Evolutionary conservation across 2,797 vertebrate genomes (phyloP), one percentile per base, ranked within the genome.

Genomic region (Gallinago nigripennis): DNA sequence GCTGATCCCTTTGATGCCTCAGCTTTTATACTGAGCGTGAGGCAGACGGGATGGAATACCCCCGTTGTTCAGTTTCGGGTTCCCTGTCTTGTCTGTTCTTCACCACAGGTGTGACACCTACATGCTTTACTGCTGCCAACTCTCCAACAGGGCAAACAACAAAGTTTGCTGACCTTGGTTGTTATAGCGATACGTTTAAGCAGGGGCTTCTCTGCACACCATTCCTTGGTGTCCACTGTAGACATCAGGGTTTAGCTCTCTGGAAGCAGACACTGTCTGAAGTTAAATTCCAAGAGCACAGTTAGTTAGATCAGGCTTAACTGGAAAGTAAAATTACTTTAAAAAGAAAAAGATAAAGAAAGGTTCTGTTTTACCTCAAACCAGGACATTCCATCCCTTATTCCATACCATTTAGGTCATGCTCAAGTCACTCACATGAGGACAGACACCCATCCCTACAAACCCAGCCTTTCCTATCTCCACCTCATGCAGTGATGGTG

Each of bases 401-500:
- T 37, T 60, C 24, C 24, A 27, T 60, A 60, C 57, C 24, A 60
- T 27, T 37, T 37, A 27, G 3, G 5, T 60, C 58, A 27, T 18
- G 35, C 58, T 27, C 11, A 37, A 24, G 24, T 60, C 58, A 18
- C 35, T 27, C 35, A 61, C 25, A 61, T 8, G 16, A 39, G 35
- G 35, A 37, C 16, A 68, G 61, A 37, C 30, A 20, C 43, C 37
- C 28, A 10, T 33, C 6, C 16, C 21, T 16, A 5, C 30, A 51
- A 28, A 30, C 8, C 17, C 1, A 3, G 12, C 9, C n/a, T 63
- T 57, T 57, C 3, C 41, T 9, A 12, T 6, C 61, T 16, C 51
- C 3, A 11, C 8, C 13, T 45, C 45, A 11, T 9, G 24, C 0
- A 2, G 39, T 23, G 77, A 45, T 0, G 0, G 28, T 6, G 57